A percentile compares a stretch with the other conserved stretches of the same genome.
Conservation (phyloP, 2,888 invertebrate genomes). For the Tanaodytes sp. region DNA sequence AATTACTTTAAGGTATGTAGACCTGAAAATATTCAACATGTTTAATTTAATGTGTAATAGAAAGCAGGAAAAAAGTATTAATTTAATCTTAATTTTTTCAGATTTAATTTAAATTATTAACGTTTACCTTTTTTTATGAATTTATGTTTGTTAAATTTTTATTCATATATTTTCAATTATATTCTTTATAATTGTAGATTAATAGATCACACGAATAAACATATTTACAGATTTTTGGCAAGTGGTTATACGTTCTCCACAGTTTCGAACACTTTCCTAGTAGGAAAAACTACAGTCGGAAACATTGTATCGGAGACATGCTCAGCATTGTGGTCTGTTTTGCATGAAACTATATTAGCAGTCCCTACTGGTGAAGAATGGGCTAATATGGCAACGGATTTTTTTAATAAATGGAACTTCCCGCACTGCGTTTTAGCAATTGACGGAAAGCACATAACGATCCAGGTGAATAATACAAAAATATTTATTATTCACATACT, state of each 20-base stretch:
- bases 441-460: conserved; percentile 10
- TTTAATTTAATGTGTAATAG: too few species aligned
- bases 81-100: too few species aligned
- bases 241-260: background rate
- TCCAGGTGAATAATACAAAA: conserved; percentile 9
- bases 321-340: background rate
- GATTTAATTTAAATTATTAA: too few species aligned
- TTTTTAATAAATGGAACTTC: conserved; percentile 15
- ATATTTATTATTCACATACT: too few species aligned
- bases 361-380: background rate
- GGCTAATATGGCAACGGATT: conserved; percentile 7
- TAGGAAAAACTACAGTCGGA: background rate
- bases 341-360: background rate
- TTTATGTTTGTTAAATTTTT: too few species aligned
- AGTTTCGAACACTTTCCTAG: background rate
- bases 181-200: too few species aligned
- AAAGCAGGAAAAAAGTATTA: too few species aligned
- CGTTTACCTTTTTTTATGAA: too few species aligned
- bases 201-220: too few species aligned
- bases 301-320: conserved; percentile 13
- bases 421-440: conserved; percentile 6
- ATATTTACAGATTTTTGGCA: conserved; percentile 4
- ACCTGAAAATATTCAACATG: too few species aligned
- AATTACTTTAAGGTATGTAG: background rate
- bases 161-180: too few species aligned